phyloP scores from a whole-genome alignment of 2,113 vertebrate genomes.

The Hepsetus odoe region DNA sequence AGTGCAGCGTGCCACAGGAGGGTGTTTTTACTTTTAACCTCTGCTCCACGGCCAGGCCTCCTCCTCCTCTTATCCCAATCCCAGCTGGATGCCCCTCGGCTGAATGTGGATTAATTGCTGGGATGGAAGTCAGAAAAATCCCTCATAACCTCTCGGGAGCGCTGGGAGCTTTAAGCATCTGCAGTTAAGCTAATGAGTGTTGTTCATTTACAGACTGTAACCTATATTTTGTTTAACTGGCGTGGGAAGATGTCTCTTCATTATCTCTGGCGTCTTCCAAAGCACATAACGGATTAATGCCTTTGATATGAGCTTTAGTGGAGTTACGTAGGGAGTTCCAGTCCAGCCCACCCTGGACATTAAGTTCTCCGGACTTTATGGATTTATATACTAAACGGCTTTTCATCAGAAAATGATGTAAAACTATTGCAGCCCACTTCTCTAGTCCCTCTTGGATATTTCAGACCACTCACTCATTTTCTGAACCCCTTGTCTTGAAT shows the following conservation, averaged over 20 bases:
- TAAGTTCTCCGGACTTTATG: too few relatives aligned
- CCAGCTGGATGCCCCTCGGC: slow-evolving; percentile 10
- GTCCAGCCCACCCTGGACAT: neutral
- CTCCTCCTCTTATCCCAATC: neutral
- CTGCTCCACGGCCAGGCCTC: neutral
- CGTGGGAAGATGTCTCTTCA: neutral
- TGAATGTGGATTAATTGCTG: slow-evolving; percentile 1
- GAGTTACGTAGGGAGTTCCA: neutral
- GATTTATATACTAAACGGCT: too few relatives aligned
- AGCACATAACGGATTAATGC: neutral
- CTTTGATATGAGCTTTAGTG: neutral
- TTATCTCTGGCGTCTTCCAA: neutral
- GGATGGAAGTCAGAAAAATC: slow-evolving; percentile 1
- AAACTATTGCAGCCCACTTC: too few relatives aligned
- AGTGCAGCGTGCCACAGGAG: neutral
- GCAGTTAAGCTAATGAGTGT: slow-evolving; percentile 11
- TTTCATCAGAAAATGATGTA: too few relatives aligned
- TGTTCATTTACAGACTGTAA: neutral
- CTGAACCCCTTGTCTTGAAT: too few relatives aligned
- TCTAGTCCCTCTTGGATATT: too few relatives aligned
- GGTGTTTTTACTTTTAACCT: slow-evolving; percentile 6
- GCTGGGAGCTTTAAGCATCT: neutral
- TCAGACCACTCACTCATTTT: too few relatives aligned
- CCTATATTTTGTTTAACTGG: neutral
- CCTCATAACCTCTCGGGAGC: slow-evolving; percentile 1